Base-by-base conservation (phyloP, 2,888 invertebrate species). In the Pseudococcus longispinus region DNA sequence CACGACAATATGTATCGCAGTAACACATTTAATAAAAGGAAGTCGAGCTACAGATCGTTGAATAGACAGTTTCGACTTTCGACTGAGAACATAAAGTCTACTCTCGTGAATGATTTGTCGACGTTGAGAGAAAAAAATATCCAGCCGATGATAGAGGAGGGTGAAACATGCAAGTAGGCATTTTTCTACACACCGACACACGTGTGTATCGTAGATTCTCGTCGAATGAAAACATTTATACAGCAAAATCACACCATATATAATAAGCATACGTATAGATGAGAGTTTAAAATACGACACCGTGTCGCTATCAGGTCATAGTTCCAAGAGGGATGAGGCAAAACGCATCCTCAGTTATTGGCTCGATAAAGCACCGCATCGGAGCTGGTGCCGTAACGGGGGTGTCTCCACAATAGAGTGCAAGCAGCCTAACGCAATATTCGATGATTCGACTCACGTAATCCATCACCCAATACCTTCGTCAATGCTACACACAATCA, bases 391-490 rank as follows among this genome's bases (percentile, higher is more conserved):
- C n/a, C n/a, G n/a, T n/a, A n/a, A 55, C n/a, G 55, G 9, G 23
- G 23, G 23, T 60, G 60, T 60, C 60, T 23, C 23, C 60, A 60
- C 60, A 23, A 55, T 51, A 60, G 23, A 60, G n/a, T 51, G 60
- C 60, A 60, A 11, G 1, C 60, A 20, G 23, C 23, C 5, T 11
- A 20, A n/a, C n/a, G n/a, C n/a, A n/a, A 11, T 23, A 60, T 20
- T 60, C 60, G 23, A 60, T 0, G 23, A 70, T 70, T 70, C 70
- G 70, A 32, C 26, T 70, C 70, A 70, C 70, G 70, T 70, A 70
- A 70, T 70, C 29, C 70, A 70, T 70, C 70, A 70, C 18, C 60
- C 60, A 60, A 60, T 60, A 70, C 70, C 70, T 70, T 70, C 70
- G 70, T 70, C 70, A 70, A 70, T 70, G 37, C 70, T 32, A 32